Conservation (phyloP, 1,140 invertebrate species). For the Cheumatopsyche charites region DNA sequence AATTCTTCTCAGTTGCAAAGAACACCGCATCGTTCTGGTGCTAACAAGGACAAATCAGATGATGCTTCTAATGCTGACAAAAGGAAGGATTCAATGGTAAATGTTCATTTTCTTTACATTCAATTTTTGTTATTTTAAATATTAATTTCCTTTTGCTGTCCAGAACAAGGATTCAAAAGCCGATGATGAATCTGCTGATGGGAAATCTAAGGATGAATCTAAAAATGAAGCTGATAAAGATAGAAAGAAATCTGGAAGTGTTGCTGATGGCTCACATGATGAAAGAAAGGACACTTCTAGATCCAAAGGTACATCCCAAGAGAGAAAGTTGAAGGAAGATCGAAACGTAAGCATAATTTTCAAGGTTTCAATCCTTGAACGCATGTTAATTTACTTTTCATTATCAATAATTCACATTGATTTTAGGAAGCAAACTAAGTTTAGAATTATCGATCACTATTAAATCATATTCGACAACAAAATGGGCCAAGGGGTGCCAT, state of each 20-base stretch:
- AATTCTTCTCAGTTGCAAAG: constrained; percentile 6
- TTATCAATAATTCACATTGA: neutral
- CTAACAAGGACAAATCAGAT: constrained; percentile 19
- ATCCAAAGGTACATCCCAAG: constrained; percentile 28
- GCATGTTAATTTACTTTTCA: neutral
- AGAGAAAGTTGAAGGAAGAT: constrained; percentile 10
- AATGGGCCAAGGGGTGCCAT: too few relatives aligned
- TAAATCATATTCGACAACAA: too few relatives aligned
- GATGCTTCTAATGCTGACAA: constrained; percentile 3
- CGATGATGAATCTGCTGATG: constrained; percentile 5
- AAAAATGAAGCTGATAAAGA: constrained; percentile 8
- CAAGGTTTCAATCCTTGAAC: too few relatives aligned
- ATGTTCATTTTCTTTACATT: neutral
- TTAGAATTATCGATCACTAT: too few relatives aligned
- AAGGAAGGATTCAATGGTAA: constrained; percentile 16
- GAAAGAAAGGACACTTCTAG: constrained; percentile 9
- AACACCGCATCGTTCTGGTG: neutral
- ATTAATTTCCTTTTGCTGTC: neutral
- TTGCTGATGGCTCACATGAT: neutral
- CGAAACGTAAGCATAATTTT: constrained; percentile 8
- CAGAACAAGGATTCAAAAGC: constrained; percentile 6
- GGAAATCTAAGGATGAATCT: constrained; percentile 6
- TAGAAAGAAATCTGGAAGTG: constrained; percentile 21
- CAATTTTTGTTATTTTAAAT: neutral
- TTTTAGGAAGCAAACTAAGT: neutral